Base-by-base conservation (phyloP, 2,797 vertebrate genomes). In the Sebastes nivosus region DNA sequence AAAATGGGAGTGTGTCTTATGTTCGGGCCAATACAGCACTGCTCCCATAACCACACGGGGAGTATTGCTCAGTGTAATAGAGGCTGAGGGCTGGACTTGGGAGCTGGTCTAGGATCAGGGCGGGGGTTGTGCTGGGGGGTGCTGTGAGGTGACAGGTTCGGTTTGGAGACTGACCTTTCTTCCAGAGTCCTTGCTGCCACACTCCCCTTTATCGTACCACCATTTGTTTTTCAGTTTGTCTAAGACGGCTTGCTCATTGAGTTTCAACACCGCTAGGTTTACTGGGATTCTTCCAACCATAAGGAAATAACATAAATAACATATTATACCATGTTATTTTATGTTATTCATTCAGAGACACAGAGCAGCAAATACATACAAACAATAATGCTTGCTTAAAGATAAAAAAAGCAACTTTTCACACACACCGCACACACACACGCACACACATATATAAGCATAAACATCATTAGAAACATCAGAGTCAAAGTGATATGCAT, bases 211-310 rank as follows among this genome's bases (percentile, higher is more conserved):
- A 99, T 99, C 97, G 97, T 99, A 99, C 98, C 98, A 99, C 98
- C 98, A 99, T 98, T 99, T 99, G 98, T 89, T 99, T 99, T 99
- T 99, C 98, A 99, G 98, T 98, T 99, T 99, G 98, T 99, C 98
- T 99, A 99, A 99, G 98, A 99, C 93, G 97, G 98, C 98, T 97
- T 99, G 98, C 96, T 99, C 98, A 99, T 97, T 99, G 97, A 99
- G 98, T 97, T 99, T 99, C 98, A 99, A 99, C 97, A 99, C 98
- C 97, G 98, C 98, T 98, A 99, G 98, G 97, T 99, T 99, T 97
- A 99, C 97, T 95, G 98, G 97, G 96, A 97, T 97, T 99, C 98
- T 99, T 99, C 97, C 87, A 90, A 97, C 97, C 97, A 82, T 88
- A 90, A 97, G 97, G 95, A 97, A 98, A 99, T 99, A 99, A 98